These are phyloP conservation scores for Cossypha caffra DNA, from an alignment of 2,797 vertebrate species.

Conservation along the genomic window DNA sequence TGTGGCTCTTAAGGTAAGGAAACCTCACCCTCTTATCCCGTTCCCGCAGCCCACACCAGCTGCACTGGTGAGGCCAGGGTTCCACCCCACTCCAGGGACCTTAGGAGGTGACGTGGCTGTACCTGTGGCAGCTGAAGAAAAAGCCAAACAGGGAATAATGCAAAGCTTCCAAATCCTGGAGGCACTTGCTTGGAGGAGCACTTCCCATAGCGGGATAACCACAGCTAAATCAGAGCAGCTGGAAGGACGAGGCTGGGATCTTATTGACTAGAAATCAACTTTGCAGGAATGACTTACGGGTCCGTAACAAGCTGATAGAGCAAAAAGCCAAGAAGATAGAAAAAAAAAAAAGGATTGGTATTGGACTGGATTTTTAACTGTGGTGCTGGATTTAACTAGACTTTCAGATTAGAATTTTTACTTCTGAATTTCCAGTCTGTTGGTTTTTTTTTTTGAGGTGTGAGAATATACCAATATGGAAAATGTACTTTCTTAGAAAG, in stretches of 20 bases:
- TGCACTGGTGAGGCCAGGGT: not conserved
- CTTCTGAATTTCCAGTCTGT: not conserved
- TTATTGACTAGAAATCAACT: not conserved
- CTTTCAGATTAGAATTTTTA: not conserved
- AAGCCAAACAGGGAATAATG: not conserved
- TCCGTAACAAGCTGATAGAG: not conserved
- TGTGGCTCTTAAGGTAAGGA: not conserved
- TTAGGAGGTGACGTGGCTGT: not conserved
- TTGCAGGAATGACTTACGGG: not conserved
- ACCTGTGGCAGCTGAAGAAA: not conserved
- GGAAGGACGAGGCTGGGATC: not conserved
- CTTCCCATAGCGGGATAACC: accelerated
- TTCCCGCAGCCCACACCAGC: not conserved
- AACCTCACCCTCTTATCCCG: not conserved
- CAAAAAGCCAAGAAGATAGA: not conserved
- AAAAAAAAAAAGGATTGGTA: not conserved
- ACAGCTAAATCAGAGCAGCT: not conserved
- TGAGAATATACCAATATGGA: not conserved
- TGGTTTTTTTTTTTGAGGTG: not conserved
- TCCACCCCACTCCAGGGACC: not conserved
- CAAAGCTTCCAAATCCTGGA: not conserved
- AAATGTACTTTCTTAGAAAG: not conserved
- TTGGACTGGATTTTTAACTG: not conserved
- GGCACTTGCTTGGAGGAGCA: not conserved
- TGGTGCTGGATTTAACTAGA: not conserved